Evolutionary conservation across 1,140 invertebrate species (phyloP).

Genomic region (Cyclargus thomasi): DNA sequence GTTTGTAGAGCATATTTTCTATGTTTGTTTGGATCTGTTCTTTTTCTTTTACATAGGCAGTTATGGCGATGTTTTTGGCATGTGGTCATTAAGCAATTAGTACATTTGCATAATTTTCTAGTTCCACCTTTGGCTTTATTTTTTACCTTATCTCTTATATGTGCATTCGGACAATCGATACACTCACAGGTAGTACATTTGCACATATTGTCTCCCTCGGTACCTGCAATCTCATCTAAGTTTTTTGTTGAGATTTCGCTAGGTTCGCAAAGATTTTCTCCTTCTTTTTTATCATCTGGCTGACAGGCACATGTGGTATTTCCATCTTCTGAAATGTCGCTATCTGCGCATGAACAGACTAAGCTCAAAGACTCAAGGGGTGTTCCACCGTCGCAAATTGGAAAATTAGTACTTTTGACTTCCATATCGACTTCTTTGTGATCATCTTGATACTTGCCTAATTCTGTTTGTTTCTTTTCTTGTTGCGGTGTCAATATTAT

Average conservation of each 20-base stretch:
- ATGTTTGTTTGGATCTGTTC: background rate
- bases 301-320: background rate
- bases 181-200: background rate
- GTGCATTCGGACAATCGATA: background rate
- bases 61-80: too few relatives aligned
- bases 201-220: background rate
- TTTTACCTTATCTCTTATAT: background rate
- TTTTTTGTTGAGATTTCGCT: background rate
- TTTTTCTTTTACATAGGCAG: too few relatives aligned
- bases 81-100: too few relatives aligned
- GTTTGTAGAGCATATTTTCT: background rate
- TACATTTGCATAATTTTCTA: background rate
- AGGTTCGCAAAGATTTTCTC: background rate
- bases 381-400: background rate
- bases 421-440: background rate
- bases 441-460: background rate
- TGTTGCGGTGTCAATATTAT: background rate
- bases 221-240: background rate
- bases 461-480: background rate
- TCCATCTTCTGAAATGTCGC: background rate
- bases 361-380: background rate
- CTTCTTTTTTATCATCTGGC: slow-evolving; percentile 1
- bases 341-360: background rate
- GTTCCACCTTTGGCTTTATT: background rate
- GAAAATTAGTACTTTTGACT: background rate